Conservation (phyloP, 2,888 invertebrate species). For the Keiferia lycopersicella region DNA sequence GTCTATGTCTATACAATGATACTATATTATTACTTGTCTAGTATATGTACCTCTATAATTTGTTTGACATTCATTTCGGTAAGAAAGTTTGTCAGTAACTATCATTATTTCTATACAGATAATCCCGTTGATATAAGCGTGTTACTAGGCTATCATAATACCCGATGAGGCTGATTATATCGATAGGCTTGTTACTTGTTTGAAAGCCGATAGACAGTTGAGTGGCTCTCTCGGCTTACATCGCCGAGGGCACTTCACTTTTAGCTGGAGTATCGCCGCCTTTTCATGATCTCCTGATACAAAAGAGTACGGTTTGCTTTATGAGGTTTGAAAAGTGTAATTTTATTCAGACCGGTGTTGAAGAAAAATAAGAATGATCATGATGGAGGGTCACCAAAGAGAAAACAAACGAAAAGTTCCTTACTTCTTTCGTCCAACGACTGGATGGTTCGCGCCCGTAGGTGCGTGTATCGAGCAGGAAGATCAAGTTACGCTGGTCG, state of each 20-base stretch:
- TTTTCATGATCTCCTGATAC: conserved; percentile 12
- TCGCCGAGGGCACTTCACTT: conserved; percentile 13
- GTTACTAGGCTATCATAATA: not conserved
- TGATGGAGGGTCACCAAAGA: no score
- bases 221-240: conserved; percentile 6
- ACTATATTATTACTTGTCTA: no score
- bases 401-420: no score
- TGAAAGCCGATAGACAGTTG: conserved; percentile 7
- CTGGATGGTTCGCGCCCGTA: no score
- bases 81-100: no score
- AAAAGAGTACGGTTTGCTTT: conserved; percentile 9
- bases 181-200: conserved; percentile 13
- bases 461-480: no score
- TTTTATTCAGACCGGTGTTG: not conserved
- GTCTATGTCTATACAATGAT: no score
- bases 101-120: not conserved
- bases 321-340: not conserved
- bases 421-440: no score
- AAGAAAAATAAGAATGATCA: no score
- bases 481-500: no score
- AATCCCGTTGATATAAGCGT: not conserved
- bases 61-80: no score
- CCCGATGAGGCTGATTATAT: conserved; percentile 11
- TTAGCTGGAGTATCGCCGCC: not conserved
- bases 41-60: no score